These are phyloP conservation scores for Dysmachus trigonus DNA, from an alignment of 2,888 invertebrate genomes.

Conservation along the genomic window DNA sequence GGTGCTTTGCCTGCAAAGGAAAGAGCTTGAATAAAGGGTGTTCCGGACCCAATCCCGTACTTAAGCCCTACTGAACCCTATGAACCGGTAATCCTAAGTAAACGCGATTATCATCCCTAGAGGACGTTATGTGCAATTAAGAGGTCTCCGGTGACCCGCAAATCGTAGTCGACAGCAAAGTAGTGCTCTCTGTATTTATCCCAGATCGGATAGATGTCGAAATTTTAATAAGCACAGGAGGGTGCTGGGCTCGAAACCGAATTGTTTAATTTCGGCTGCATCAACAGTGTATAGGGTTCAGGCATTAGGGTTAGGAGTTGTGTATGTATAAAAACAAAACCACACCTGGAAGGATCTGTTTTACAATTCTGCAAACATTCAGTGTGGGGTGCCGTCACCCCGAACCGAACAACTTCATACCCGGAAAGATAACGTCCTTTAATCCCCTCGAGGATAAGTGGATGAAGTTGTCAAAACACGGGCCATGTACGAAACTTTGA, in stretches of 20 bases:
- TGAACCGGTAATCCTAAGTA: not conserved
- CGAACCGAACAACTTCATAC: not conserved
- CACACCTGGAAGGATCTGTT: not conserved
- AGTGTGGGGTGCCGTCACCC: not conserved
- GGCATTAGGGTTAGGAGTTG: not conserved
- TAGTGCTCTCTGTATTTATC: not conserved
- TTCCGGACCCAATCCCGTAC: not conserved
- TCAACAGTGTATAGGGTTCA: not conserved
- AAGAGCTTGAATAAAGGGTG: not conserved
- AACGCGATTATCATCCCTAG: not conserved
- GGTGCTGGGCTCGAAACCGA: not conserved
- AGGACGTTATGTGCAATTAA: not conserved
- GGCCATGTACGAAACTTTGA: not conserved
- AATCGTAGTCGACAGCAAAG: not conserved
- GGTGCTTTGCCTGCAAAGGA: not conserved
- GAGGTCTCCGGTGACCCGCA: not conserved
- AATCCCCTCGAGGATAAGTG: not conserved
- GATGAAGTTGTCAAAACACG: constrained; percentile 15
- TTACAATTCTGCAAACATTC: not conserved
- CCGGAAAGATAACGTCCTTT: not conserved
- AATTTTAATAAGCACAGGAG: not conserved
- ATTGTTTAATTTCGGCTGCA: not conserved
- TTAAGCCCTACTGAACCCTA: not conserved
- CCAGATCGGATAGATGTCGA: not conserved
- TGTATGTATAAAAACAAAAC: not conserved